phyloP scores from a whole-genome alignment of 2,888 invertebrate species.

The Oscheius onirici region DNA sequence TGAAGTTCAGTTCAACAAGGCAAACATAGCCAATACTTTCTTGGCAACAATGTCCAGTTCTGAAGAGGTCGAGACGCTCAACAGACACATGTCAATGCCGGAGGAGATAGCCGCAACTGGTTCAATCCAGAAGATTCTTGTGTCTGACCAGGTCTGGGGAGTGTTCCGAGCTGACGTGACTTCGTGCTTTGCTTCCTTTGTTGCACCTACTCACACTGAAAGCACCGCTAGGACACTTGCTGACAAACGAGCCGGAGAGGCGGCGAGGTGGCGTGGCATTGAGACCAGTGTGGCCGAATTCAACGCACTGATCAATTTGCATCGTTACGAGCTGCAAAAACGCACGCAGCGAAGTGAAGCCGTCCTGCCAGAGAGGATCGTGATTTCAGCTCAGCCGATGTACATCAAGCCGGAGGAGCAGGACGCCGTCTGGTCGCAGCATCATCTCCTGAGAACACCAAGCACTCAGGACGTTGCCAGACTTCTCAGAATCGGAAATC shows the following conservation, averaged over 20 bases:
- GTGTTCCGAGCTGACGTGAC: slow-evolving; percentile 1
- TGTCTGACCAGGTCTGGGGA: not conserved
- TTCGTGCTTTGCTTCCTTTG: slow-evolving; percentile 1
- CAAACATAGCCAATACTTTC: slow-evolving; percentile 40
- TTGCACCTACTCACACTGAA: slow-evolving; percentile 14
- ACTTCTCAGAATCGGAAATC: slow-evolving; percentile 37
- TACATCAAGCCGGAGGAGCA: slow-evolving; percentile 55
- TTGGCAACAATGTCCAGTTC: slow-evolving; percentile 53
- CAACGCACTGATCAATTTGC: slow-evolving; percentile 59
- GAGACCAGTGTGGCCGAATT: slow-evolving; percentile 45
- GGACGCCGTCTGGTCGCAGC: slow-evolving; percentile 47
- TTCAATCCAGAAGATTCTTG: not conserved
- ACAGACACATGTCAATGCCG: slow-evolving; percentile 41
- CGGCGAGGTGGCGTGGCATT: slow-evolving; percentile 2
- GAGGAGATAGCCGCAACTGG: slow-evolving; percentile 35
- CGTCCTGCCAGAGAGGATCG: slow-evolving; percentile 45
- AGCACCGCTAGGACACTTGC: not conserved
- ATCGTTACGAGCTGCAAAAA: slow-evolving; percentile 52
- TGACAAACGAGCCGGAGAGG: slow-evolving; percentile 24
- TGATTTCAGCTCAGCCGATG: slow-evolving; percentile 58
- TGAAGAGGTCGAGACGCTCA: slow-evolving; percentile 53
- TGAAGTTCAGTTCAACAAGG: slow-evolving; percentile 41
- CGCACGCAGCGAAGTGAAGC: slow-evolving; percentile 47
- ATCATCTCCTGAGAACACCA: slow-evolving; percentile 43
- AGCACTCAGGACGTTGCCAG: slow-evolving; percentile 25